These are phyloP conservation scores for Meliscaeva auricollis DNA, from an alignment of 2,888 invertebrate genomes.

Conservation along the genomic window DNA sequence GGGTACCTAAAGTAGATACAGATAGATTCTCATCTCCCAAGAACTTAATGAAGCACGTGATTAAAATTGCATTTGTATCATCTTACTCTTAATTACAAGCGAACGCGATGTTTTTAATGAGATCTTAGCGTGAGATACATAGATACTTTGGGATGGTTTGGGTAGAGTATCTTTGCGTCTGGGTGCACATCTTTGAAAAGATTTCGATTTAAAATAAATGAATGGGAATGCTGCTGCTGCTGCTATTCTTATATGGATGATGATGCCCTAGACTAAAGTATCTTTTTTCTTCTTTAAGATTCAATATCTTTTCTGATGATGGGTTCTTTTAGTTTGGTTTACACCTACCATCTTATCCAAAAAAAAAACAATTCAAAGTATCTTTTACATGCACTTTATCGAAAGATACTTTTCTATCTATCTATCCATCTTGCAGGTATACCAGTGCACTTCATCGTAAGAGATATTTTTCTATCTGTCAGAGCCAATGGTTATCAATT, in stretches of 20 bases:
- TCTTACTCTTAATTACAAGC: slow-evolving; percentile 70
- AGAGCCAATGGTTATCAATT: slow-evolving; percentile 51
- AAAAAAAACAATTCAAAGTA: not conserved
- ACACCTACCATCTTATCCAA: not conserved
- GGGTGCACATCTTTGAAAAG: slow-evolving; percentile 27
- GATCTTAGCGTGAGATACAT: slow-evolving; percentile 60
- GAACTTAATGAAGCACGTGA: slow-evolving; percentile 78
- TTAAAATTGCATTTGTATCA: slow-evolving; percentile 77
- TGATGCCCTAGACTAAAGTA: not conserved
- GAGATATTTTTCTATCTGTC: not conserved
- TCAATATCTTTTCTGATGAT: slow-evolving; percentile 20
- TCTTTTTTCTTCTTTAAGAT: slow-evolving; percentile 7
- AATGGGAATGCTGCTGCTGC: slow-evolving; percentile 1
- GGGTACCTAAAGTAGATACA: slow-evolving; percentile 5
- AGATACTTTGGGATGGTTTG: not conserved
- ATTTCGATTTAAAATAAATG: slow-evolving; percentile 62
- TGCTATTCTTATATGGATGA: not conserved
- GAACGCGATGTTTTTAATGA: slow-evolving; percentile 69
- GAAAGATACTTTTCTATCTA: not conserved
- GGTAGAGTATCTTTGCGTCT: slow-evolving; percentile 17
- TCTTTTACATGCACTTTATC: not conserved
- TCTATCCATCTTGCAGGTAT: not conserved
- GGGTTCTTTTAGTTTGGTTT: not conserved
- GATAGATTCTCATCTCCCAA: slow-evolving; percentile 28
- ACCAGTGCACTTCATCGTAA: slow-evolving; percentile 1